Percentiles rank a stretch among this genome's conserved stretches.
Evolutionary conservation across 1,140 invertebrate species (phyloP).

Genomic region (Drosophila equinoxialis): DNA sequence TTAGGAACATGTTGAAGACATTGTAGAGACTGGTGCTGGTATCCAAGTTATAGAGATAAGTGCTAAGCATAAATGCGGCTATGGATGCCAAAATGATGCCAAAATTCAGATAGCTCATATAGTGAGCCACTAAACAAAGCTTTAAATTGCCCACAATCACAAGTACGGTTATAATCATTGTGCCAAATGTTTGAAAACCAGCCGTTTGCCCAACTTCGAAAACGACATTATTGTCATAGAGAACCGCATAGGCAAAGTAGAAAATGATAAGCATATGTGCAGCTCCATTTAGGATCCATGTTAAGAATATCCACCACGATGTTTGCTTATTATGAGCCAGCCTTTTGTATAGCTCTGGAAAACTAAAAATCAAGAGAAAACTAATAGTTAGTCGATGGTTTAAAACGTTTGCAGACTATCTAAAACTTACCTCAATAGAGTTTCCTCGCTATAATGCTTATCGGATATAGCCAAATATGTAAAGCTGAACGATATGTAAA

Average conservation of each 20-base stretch:
- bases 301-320: constrained; percentile 85
- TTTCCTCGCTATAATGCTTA: constrained; percentile 86
- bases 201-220: constrained; percentile 80
- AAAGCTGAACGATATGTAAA: constrained; percentile 89
- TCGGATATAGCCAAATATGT: constrained; percentile 88
- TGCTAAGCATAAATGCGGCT: constrained; percentile 84
- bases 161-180: constrained; percentile 83
- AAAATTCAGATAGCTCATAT: constrained; percentile 86
- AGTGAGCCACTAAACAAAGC: constrained; percentile 86
- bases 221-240: constrained; percentile 79
- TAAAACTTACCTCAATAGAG: constrained; percentile 84
- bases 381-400: too few species aligned
- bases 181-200: constrained; percentile 84
- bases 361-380: constrained; percentile 69
- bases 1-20: constrained; percentile 85
- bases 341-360: constrained; percentile 87
- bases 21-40: constrained; percentile 85
- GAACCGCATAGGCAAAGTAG: constrained; percentile 77
- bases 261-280: constrained; percentile 84
- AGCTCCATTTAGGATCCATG: constrained; percentile 86
- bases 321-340: constrained; percentile 87
- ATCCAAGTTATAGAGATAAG: constrained; percentile 85
- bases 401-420: too few species aligned
- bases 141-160: constrained; percentile 84
- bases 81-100: constrained; percentile 85